Evolutionary conservation across 2,888 invertebrate species (phyloP), one percentile per base, ranked within the genome.

Genomic region (Acrobasis suavella): DNA sequence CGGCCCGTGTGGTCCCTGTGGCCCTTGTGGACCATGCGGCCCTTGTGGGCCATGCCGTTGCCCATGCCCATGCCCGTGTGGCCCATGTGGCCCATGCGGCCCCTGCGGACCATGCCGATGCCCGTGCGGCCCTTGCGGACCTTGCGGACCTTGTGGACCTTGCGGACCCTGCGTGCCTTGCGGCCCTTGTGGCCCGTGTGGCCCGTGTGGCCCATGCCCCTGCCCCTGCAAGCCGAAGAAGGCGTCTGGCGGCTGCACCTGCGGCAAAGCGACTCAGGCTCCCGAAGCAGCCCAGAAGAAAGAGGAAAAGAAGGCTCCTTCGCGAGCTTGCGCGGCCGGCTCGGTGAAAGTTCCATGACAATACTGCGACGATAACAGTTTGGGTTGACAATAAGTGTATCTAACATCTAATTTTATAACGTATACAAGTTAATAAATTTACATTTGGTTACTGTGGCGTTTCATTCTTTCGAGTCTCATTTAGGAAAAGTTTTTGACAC

Each of bases 71-170:
- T 78, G 77, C 22, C 77, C 82, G 0, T 85, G 83, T 42, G 80
- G 82, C 0, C 85, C 86, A 0, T 82, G 83, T n/a, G 59, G 59
- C 2, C 60, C 60, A 0, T 60, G 60, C 8, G 62, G 22, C 1
- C 81, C 75, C 0, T 81, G 76, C 12, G 72, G 76, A 0, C 80
- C 81, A 0, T 79, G 81, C 17, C 65, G 72, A 22, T 22, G 22
- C 0, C 76, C 75, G 0, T 78, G 77, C 3, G 70, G 76, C 0
- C 72, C 78, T 0, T 78, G 79, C 10, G 75, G 78, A 0, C 77
- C 80, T 0, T 78, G 79, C 9, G 71, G 78, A 0, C 77, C 82
- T 0, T 85, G 83, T 42, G 80, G 82, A 0, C 85, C 86, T 0
- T 82, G 83, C n/a, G 59, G 59, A 0, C 60, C 60, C 0, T 60